These are phyloP conservation scores for Spizaetus ornatus DNA, from an alignment of 2,113 vertebrate genomes.

Conservation along the genomic window DNA sequence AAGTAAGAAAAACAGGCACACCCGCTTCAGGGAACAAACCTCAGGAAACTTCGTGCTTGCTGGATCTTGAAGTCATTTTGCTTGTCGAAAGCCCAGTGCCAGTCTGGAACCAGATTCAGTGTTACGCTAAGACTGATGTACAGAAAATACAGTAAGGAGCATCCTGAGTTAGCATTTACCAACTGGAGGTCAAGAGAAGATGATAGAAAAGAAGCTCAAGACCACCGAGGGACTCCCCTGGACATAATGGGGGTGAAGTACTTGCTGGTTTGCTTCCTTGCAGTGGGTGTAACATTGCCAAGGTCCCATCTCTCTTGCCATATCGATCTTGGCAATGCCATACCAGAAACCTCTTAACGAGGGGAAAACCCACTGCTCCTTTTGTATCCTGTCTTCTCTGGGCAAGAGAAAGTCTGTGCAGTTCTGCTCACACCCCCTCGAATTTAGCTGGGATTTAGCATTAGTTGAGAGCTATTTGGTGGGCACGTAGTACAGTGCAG, in stretches of 20 bases:
- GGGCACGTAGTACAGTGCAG: neutral
- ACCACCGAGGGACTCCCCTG: neutral
- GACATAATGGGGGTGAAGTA: neutral
- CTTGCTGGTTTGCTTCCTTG: neutral
- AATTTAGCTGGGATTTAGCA: neutral
- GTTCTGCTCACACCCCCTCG: neutral
- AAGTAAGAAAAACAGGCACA: neutral
- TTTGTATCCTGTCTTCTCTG: neutral
- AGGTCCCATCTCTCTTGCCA: neutral
- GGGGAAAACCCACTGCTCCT: neutral
- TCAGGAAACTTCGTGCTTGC: neutral
- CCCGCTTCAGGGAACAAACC: neutral
- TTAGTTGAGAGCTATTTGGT: neutral
- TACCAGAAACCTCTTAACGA: neutral
- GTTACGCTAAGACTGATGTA: neutral
- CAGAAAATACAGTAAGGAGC: neutral
- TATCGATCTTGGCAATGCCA: neutral
- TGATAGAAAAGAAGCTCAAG: neutral
- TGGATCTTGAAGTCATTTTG: neutral
- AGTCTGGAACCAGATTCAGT: neutral
- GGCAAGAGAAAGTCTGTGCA: neutral
- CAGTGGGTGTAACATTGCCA: too few relatives aligned
- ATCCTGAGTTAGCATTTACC: neutral
- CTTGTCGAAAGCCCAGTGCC: neutral
- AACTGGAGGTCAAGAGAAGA: neutral